Conservation (phyloP, 2,888 invertebrate species). For the Acanthosepion esculentum region DNA sequence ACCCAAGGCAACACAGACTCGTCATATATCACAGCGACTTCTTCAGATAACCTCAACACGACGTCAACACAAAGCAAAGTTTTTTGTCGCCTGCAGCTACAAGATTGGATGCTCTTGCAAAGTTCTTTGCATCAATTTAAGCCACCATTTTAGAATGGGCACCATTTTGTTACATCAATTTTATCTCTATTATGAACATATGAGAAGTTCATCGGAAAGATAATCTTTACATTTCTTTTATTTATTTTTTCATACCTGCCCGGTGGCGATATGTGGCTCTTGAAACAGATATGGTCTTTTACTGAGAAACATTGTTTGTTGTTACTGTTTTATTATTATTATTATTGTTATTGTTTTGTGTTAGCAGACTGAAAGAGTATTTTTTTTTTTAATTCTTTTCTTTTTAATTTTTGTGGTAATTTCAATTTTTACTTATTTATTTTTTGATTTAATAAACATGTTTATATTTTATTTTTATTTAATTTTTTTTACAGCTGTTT, state of each 20-base stretch:
- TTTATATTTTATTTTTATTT: not conserved
- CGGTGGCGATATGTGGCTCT: not conserved
- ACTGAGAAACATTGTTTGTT: not conserved
- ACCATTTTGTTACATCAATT: not conserved
- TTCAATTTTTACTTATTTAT: not conserved
- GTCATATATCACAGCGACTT: not conserved
- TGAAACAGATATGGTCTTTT: constrained; percentile 12
- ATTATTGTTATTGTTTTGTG: not conserved
- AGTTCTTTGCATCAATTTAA: constrained; percentile 25
- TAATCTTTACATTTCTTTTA: constrained; percentile 17
- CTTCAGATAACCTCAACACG: not conserved
- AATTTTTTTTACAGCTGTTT: not conserved
- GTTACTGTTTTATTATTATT: not conserved
- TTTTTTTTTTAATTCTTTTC: not conserved
- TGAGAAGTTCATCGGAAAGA: not conserved
- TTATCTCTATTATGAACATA: not conserved
- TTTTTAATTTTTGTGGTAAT: not conserved
- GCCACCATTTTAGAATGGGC: not conserved
- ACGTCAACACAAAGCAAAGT: not conserved
- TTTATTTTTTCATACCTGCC: not conserved
- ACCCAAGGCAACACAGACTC: not conserved
- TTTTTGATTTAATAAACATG: not conserved
- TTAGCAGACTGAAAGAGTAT: not conserved
- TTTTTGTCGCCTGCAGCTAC: not conserved
- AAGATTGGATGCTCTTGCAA: constrained; percentile 20